phyloP scores from a whole-genome alignment of 2,888 invertebrate genomes.

The Platycnemis pennipes region DNA sequence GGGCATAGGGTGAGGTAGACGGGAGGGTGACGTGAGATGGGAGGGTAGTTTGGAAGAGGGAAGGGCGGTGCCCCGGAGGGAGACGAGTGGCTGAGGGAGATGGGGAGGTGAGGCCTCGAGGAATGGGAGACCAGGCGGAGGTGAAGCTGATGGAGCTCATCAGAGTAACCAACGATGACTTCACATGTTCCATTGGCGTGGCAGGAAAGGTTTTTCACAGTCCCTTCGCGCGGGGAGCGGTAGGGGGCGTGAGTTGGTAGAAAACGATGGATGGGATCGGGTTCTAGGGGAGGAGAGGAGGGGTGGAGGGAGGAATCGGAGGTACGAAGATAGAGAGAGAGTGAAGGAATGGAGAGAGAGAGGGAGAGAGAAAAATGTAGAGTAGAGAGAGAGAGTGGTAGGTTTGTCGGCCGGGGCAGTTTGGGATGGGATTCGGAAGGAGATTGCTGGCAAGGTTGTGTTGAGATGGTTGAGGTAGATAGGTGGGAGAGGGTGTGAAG shows the following conservation, averaged over 20 bases:
- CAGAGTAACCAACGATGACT: constrained; percentile 67
- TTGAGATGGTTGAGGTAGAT: constrained; percentile 30
- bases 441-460: background rate
- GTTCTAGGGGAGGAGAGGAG: background rate
- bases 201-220: constrained; percentile 51
- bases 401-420: background rate
- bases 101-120: background rate
- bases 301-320: background rate
- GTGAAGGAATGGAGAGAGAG: too few species aligned
- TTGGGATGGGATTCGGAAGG: background rate
- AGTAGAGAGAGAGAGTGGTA: background rate
- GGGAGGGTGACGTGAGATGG: background rate
- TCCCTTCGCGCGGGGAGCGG: constrained; percentile 36
- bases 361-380: too few species aligned
- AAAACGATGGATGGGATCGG: constrained; percentile 54
- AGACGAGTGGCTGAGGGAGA: background rate
- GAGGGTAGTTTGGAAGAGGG: background rate
- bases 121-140: background rate
- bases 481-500: constrained; percentile 5
- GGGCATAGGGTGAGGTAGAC: background rate
- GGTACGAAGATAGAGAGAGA: background rate
- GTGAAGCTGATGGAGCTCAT: constrained; percentile 64
- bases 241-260: constrained; percentile 53
- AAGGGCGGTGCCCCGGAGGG: background rate
- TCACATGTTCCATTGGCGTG: constrained; percentile 65